phyloP scores from a whole-genome alignment of 2,888 invertebrate genomes.

The Spodoptera exigua region DNA sequence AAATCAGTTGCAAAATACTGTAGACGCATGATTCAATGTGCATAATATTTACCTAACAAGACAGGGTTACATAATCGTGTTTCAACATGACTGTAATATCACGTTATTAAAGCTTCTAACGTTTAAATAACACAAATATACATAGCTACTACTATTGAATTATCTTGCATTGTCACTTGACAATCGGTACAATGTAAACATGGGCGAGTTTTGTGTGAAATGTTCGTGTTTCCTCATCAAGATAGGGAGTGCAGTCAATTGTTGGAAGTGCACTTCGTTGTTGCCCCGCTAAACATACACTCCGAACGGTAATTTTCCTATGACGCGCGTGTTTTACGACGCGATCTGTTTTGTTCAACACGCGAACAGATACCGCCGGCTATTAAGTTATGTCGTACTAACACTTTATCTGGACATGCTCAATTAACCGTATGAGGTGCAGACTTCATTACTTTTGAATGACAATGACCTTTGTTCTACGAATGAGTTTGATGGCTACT shows the following conservation, averaged over 20 bases:
- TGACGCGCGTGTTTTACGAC: slow-evolving; percentile 54
- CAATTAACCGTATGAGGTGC: slow-evolving; percentile 38
- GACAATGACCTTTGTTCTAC: slow-evolving; percentile 27
- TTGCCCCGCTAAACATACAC: slow-evolving; percentile 65
- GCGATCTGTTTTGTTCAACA: slow-evolving; percentile 49
- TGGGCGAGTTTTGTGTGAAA: slow-evolving; percentile 57
- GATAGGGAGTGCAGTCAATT: slow-evolving; percentile 73
- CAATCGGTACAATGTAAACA: slow-evolving; percentile 49
- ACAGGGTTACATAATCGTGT: slow-evolving; percentile 2
- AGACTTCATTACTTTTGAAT: slow-evolving; percentile 35
- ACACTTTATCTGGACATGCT: slow-evolving; percentile 38
- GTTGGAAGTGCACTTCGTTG: slow-evolving; percentile 79
- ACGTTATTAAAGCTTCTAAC: slow-evolving; percentile 2
- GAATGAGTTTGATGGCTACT: slow-evolving; percentile 25
- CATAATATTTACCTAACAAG: too few species aligned
- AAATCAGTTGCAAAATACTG: too few species aligned
- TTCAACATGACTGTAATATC: slow-evolving; percentile 3
- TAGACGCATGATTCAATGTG: too few species aligned
- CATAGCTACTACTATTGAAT: slow-evolving; percentile 32
- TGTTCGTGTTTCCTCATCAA: slow-evolving; percentile 72
- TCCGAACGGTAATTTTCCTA: slow-evolving; percentile 60
- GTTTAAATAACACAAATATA: slow-evolving; percentile 36
- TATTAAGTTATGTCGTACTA: slow-evolving; percentile 39
- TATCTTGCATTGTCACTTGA: slow-evolving; percentile 52
- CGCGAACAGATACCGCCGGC: slow-evolving; percentile 44